Percentiles rank a stretch among this genome's conserved stretches.
Evolutionary conservation across 2,888 invertebrate species (phyloP).

Genomic region (Agrochola circellaris): DNA sequence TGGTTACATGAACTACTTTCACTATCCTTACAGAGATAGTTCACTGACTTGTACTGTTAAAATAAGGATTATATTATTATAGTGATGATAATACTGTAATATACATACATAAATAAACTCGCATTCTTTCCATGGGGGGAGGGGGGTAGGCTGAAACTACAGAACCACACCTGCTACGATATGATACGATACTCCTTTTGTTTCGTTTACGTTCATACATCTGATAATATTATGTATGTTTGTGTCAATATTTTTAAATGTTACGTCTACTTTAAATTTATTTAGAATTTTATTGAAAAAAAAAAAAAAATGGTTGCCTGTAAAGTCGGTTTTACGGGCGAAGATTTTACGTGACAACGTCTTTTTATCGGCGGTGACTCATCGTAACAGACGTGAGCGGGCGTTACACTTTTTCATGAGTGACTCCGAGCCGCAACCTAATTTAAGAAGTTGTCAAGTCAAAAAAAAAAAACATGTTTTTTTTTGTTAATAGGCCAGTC

Average conservation of each 20-base stretch:
- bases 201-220: neutral
- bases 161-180: neutral
- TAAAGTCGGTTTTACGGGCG: too few relatives aligned
- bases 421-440: too few relatives aligned
- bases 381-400: too few relatives aligned
- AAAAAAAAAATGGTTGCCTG: too few relatives aligned
- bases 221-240: neutral
- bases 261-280: neutral
- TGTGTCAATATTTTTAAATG: neutral
- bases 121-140: neutral
- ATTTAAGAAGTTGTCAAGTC: too few relatives aligned
- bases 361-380: too few relatives aligned
- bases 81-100: neutral
- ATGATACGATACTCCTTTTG: neutral
- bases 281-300: too few relatives aligned
- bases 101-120: neutral
- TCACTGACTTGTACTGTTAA: conserved; percentile 9
- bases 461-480: too few relatives aligned
- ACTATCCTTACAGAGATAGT: conserved; percentile 31
- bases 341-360: too few relatives aligned
- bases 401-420: too few relatives aligned
- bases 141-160: neutral
- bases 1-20: conserved; percentile 42
- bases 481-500: neutral
- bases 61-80: neutral